Conservation (phyloP, 2,797 vertebrate species). For the Apogon hyalosoma region DNA sequence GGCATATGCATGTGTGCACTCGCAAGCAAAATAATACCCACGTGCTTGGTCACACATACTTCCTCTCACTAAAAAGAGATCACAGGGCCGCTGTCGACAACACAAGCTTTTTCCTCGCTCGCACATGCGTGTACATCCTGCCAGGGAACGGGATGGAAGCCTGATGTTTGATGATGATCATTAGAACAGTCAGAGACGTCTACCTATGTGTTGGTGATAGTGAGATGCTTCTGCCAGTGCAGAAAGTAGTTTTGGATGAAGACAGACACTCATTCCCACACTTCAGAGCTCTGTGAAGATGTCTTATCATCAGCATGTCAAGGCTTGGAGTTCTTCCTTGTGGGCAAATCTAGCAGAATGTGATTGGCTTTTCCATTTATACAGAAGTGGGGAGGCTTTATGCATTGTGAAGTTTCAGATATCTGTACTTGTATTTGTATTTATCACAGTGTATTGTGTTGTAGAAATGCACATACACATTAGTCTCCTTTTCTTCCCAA, state of each 20-base stretch:
- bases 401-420: too few species aligned
- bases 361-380: constrained; percentile 20
- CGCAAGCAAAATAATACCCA: constrained; percentile 36
- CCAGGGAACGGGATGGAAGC: constrained; percentile 28
- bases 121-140: constrained; percentile 25
- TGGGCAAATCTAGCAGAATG: neutral
- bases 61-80: constrained; percentile 41
- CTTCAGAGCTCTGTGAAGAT: constrained; percentile 1
- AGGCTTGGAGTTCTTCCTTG: constrained; percentile 16
- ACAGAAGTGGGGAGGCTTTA: too few species aligned
- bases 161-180: constrained; percentile 50
- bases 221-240: constrained; percentile 28
- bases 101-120: constrained; percentile 23
- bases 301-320: constrained; percentile 10
- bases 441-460: too few species aligned
- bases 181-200: constrained; percentile 49
- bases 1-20: constrained; percentile 34
- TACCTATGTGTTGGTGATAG: constrained; percentile 39
- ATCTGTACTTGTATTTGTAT: too few species aligned
- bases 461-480: too few species aligned
- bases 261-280: constrained; percentile 49
- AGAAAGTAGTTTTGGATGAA: constrained; percentile 26
- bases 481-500: too few species aligned
- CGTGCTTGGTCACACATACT: constrained; percentile 1
- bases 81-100: constrained; percentile 41